Conservation (phyloP, 1,140 invertebrate genomes). For the Heliconius hewitsoni region DNA sequence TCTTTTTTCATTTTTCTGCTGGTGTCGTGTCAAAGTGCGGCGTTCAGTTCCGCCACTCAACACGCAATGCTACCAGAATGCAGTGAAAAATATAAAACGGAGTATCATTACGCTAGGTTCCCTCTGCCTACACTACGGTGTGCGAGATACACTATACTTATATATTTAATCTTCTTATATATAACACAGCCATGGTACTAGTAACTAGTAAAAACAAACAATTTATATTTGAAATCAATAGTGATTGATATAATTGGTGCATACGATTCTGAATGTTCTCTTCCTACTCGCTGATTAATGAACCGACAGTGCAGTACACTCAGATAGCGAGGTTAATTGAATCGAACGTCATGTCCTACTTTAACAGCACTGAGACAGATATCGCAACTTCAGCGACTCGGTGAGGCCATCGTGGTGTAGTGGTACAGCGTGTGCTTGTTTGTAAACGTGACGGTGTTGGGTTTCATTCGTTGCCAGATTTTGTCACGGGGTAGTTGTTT, state of each 20-base stretch:
- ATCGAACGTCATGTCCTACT: background rate
- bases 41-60: too few relatives aligned
- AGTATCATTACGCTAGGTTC: too few relatives aligned
- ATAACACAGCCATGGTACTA: background rate
- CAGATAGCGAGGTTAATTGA: background rate
- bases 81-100: too few relatives aligned
- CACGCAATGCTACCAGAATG: too few relatives aligned
- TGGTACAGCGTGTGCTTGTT: background rate
- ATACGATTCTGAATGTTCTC: background rate
- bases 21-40: too few relatives aligned
- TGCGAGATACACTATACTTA: too few relatives aligned
- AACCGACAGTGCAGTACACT: conserved; percentile 10
- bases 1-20: background rate
- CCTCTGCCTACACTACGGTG: too few relatives aligned
- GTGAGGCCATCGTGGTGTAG: background rate
- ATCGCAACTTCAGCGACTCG: background rate
- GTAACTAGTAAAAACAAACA: background rate
- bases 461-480: background rate
- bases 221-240: background rate
- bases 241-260: conserved; percentile 3
- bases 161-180: background rate
- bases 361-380: background rate
- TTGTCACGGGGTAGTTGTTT: too few relatives aligned
- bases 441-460: background rate
- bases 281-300: background rate